A percentile compares a stretch with the other conserved stretches of the same genome.
phyloP scores from a whole-genome alignment of 1,140 invertebrate genomes.

The Hyphantria cunea region DNA sequence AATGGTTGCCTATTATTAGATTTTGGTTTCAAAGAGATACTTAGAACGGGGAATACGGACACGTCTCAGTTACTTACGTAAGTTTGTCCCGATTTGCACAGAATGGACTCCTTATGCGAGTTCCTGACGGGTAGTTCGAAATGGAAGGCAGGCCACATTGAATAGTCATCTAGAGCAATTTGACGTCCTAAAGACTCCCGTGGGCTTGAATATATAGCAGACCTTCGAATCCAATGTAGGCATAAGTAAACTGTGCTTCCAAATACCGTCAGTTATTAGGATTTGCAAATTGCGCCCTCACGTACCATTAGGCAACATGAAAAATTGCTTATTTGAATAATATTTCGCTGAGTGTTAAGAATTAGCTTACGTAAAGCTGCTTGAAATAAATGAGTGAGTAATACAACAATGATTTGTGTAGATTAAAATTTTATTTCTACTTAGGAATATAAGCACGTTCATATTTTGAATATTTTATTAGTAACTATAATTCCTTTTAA shows the following conservation, averaged over 20 bases:
- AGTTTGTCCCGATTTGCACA: slow-evolving; percentile 31
- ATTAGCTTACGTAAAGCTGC: slow-evolving; percentile 5
- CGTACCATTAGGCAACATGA: slow-evolving; percentile 14
- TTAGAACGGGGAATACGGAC: slow-evolving; percentile 8
- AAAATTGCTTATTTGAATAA: slow-evolving; percentile 25
- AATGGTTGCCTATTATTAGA: background rate
- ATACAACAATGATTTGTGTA: slow-evolving; percentile 1
- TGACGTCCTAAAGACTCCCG: slow-evolving; percentile 45
- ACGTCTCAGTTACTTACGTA: slow-evolving; percentile 29
- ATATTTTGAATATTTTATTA: background rate
- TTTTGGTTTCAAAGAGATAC: background rate
- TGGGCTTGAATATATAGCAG: slow-evolving; percentile 32
- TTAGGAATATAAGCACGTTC: background rate
- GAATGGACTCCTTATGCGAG: slow-evolving; percentile 42
- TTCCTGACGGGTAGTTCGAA: slow-evolving; percentile 41
- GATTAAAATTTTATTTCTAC: background rate
- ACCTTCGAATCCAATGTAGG: slow-evolving; percentile 28
- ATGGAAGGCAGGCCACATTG: slow-evolving; percentile 38
- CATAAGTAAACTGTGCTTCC: slow-evolving; percentile 36
- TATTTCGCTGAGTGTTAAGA: slow-evolving; percentile 13
- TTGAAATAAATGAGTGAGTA: slow-evolving; percentile 2
- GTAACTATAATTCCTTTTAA: too few relatives aligned
- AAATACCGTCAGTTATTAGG: slow-evolving; percentile 38
- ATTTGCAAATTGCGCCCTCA: slow-evolving; percentile 28
- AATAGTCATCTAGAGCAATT: slow-evolving; percentile 53